phyloP scores from a whole-genome alignment of 2,113 vertebrate species.

The Carassius carassius region DNA sequence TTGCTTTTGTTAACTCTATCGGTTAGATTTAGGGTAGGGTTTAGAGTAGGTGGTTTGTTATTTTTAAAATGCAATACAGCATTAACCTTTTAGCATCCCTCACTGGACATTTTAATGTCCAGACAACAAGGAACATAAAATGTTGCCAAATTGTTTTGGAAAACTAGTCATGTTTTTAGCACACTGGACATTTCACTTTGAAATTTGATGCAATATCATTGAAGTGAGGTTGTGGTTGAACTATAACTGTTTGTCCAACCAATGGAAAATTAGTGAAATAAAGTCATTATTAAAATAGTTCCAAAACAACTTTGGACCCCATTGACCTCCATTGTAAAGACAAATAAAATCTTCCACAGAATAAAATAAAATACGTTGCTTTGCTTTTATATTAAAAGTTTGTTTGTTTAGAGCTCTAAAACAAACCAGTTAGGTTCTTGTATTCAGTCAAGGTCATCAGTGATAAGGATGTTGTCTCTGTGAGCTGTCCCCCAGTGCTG shows the following conservation, averaged over 20 bases:
- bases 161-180: background rate
- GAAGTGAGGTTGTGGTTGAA: background rate
- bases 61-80: background rate
- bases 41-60: no score
- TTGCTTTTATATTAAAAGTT: no score
- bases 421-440: background rate
- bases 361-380: no score
- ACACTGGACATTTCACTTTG: background rate
- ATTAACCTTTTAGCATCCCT: no score
- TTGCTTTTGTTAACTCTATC: no score
- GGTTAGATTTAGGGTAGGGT: no score
- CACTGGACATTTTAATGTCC: background rate
- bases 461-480: background rate
- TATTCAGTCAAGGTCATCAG: constrained; percentile 15
- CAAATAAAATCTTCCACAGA: no score
- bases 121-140: background rate
- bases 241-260: background rate
- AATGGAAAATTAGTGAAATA: background rate
- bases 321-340: background rate
- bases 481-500: background rate
- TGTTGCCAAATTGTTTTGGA: background rate
- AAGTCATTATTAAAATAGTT: background rate
- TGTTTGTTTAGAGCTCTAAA: background rate
- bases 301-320: background rate
- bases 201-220: background rate